Evolutionary conservation across 2,888 invertebrate species (phyloP).

Genomic region (Acheta domesticus): DNA sequence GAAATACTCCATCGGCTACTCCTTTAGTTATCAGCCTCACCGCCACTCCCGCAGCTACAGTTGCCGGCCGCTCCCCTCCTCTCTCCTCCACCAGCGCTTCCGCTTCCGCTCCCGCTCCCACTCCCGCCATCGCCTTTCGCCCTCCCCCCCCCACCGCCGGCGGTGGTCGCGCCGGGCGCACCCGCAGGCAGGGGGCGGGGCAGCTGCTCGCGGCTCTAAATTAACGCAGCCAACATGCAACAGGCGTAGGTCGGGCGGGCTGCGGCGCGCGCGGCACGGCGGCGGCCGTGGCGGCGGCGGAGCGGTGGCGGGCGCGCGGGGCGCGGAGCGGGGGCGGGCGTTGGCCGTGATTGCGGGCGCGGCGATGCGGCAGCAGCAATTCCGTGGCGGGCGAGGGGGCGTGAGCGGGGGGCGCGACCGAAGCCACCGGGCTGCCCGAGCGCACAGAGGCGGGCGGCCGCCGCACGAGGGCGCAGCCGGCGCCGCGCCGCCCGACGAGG

Average conservation of each 20-base stretch:
- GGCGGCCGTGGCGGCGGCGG: neutral
- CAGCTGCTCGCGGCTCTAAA: neutral
- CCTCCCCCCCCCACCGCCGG: neutral
- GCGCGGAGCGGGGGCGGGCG: neutral
- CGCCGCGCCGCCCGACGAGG: too few species aligned
- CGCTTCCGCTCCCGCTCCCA: neutral
- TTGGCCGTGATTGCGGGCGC: neutral
- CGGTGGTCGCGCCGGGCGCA: neutral
- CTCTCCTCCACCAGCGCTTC: neutral
- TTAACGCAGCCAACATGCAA: constrained; percentile 3
- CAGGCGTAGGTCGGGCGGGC: neutral
- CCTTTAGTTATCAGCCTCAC: too few species aligned
- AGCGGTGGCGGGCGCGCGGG: neutral
- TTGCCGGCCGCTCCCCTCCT: neutral
- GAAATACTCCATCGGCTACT: too few species aligned
- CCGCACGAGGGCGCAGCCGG: too few species aligned
- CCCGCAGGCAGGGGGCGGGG: too few species aligned
- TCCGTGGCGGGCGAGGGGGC: too few species aligned
- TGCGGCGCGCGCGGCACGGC: neutral
- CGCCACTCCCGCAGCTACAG: too few species aligned
- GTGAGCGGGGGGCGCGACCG: too few species aligned
- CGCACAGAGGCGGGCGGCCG: too few species aligned
- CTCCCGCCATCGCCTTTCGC: neutral
- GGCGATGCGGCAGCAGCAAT: neutral
- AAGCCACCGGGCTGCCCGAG: too few species aligned